Evolutionary conservation across 1,140 invertebrate genomes (phyloP), one percentile per base, ranked within the genome.

Genomic region (Parapsyche elsis): DNA sequence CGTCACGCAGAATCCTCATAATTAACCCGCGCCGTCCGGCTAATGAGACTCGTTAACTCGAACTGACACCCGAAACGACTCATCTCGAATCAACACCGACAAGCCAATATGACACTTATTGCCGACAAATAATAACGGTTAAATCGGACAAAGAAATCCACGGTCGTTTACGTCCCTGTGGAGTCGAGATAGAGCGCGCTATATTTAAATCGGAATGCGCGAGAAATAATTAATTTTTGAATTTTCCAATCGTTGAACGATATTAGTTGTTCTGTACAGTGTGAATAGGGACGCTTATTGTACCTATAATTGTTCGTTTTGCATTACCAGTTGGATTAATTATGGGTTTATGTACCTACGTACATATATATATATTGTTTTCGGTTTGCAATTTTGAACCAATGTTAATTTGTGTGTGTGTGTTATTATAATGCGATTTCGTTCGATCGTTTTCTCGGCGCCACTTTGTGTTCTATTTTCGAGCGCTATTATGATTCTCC

Each of bases 41-140:
- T 81, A 81, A 81, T 81, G 80, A 81, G 49, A 16, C 74, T 81
- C 67, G 80, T 81, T 81, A 81, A 77, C 49, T 26, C 59, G 73
- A 64, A 59, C 57, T 70, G 26, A 71, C n/a, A 30, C 71, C 19
- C 78, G 26, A 64, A 53, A 49, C 71, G 46, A 74, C 16, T 10
- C 21, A 59, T 59, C 53, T n/a, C 53, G 53, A 10, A 45, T 7
- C 16, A 2, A 71, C 26, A 4, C 26, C 26, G 4, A 26, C 67
- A 30, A 9, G 12, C 26, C 9, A 45, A 71, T 26, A 71, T 71
- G 23, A 14, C 9, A 9, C 67, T 12, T 71, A 71, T 12, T 0
- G 24, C 12, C 24, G 14, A 1, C 24, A 10, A 57, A 57, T 57
- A 57, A 71, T 71, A 71, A n/a, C 7, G 10, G 30, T 71, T 24